These are phyloP conservation scores for Amblyteles armatorius DNA, from an alignment of 2,888 invertebrate genomes.

Conservation along the genomic window DNA sequence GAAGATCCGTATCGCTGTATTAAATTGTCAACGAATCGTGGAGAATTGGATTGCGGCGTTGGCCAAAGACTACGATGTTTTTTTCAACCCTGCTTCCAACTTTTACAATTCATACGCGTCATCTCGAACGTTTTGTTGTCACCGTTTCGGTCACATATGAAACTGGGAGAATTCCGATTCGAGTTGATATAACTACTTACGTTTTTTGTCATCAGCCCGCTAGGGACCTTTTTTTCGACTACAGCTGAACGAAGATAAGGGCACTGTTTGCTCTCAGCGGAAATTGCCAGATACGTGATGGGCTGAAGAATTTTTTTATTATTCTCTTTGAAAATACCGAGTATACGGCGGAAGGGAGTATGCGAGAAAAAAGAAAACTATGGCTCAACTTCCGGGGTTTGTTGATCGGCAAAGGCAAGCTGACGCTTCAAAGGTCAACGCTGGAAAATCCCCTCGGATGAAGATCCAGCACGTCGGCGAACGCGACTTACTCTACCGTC, in stretches of 20 bases:
- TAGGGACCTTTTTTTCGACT: background rate
- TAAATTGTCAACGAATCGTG: too few species aligned
- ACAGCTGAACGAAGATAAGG: background rate
- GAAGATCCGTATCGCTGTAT: background rate
- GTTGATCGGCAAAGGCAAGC: conserved; percentile 39
- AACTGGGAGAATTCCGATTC: too few species aligned
- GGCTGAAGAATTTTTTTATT: background rate
- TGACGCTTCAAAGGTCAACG: conserved; percentile 51
- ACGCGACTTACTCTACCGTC: conserved; percentile 31
- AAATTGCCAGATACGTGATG: background rate
- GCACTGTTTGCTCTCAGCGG: background rate
- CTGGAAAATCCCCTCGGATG: conserved; percentile 52
- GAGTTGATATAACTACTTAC: background rate
- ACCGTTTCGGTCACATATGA: too few species aligned
- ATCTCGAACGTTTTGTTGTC: too few species aligned
- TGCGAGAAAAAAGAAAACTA: background rate
- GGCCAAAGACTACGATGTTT: background rate
- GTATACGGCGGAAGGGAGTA: background rate
- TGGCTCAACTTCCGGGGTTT: background rate
- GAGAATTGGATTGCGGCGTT: too few species aligned
- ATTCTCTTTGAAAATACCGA: background rate
- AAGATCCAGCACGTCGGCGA: conserved; percentile 57
- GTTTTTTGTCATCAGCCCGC: background rate
- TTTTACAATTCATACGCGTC: background rate
- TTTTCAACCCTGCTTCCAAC: background rate